phyloP scores from a whole-genome alignment of 2,797 vertebrate species.

The Sebastolobus altivelis region DNA sequence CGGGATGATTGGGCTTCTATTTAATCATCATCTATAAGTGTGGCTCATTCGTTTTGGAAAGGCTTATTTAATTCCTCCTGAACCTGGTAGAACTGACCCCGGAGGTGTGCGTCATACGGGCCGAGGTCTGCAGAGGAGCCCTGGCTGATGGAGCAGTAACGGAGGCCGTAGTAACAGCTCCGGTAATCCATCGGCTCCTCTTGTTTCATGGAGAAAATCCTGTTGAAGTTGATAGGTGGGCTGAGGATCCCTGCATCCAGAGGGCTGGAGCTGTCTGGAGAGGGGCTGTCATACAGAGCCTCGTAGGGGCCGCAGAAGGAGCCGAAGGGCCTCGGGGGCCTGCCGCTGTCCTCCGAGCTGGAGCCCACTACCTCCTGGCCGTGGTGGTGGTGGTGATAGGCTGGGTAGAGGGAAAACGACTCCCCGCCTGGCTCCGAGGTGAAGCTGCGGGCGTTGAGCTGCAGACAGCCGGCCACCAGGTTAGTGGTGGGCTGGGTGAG shows the following conservation, averaged over 20 bases:
- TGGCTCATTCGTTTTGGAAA: conserved; percentile 87
- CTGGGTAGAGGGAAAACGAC: conserved; percentile 86
- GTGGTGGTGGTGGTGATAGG: conserved; percentile 82
- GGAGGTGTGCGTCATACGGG: conserved; percentile 93
- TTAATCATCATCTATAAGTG: neutral
- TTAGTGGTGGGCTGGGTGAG: conserved; percentile 95
- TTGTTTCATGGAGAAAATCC: conserved; percentile 96
- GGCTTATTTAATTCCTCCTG: conserved; percentile 94
- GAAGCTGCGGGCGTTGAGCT: conserved; percentile 91
- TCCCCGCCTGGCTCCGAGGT: conserved; percentile 88
- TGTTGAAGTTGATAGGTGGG: conserved; percentile 94
- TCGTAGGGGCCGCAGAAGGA: conserved; percentile 82
- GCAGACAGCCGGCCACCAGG: conserved; percentile 93
- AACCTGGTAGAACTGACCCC: conserved; percentile 91
- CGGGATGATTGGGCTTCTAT: neutral
- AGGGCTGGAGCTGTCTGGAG: conserved; percentile 90
- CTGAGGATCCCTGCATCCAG: conserved; percentile 91
- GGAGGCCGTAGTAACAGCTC: conserved; percentile 94
- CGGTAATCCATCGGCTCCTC: conserved; percentile 92
- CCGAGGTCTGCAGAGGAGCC: conserved; percentile 88
- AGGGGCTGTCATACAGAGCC: conserved; percentile 91
- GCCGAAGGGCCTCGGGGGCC: conserved; percentile 90
- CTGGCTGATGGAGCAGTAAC: conserved; percentile 88
- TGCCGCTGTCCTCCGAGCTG: conserved; percentile 85
- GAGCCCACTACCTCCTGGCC: conserved; percentile 85